Evolutionary conservation across 2,113 vertebrate genomes (phyloP).

Genomic region (Takifugu bimaculatus): DNA sequence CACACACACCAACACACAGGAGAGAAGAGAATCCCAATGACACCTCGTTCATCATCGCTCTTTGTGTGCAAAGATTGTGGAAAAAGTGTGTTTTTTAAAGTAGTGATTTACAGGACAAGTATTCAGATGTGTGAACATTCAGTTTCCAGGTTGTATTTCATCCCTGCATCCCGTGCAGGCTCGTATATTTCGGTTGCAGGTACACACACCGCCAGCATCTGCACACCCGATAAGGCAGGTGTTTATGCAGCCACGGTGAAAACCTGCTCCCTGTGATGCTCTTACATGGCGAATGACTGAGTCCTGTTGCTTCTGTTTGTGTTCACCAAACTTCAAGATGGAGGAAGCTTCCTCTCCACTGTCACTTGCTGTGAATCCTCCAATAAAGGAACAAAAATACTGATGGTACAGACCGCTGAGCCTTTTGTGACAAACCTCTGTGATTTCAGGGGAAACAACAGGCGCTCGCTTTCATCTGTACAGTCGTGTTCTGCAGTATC

Average conservation of each 20-base stretch:
- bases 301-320: too few species aligned
- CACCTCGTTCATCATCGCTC: conserved; percentile 29
- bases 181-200: too few species aligned
- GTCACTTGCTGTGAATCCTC: background rate
- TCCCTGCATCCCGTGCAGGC: too few species aligned
- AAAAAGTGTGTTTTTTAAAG: conserved; percentile 11
- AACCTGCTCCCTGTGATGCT: too few species aligned
- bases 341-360: background rate
- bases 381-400: conserved; percentile 13
- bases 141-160: too few species aligned
- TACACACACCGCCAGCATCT: too few species aligned
- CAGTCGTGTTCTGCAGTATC: background rate
- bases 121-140: background rate
- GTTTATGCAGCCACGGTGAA: too few species aligned
- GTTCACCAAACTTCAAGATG: conserved; percentile 1
- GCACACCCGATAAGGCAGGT: too few species aligned
- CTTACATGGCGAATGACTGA: too few species aligned
- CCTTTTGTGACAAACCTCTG: conserved; percentile 16
- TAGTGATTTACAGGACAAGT: conserved; percentile 3
- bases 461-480: conserved; percentile 15
- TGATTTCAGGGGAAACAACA: conserved; percentile 12
- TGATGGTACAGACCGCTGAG: background rate
- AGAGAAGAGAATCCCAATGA: conserved; percentile 7
- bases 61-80: conserved; percentile 2
- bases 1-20: conserved; percentile 13